Percentiles rank a stretch among this genome's conserved stretches.
These are phyloP conservation scores for Eilema griseolum DNA, from an alignment of 2,888 invertebrate genomes.

Conservation along the genomic window DNA sequence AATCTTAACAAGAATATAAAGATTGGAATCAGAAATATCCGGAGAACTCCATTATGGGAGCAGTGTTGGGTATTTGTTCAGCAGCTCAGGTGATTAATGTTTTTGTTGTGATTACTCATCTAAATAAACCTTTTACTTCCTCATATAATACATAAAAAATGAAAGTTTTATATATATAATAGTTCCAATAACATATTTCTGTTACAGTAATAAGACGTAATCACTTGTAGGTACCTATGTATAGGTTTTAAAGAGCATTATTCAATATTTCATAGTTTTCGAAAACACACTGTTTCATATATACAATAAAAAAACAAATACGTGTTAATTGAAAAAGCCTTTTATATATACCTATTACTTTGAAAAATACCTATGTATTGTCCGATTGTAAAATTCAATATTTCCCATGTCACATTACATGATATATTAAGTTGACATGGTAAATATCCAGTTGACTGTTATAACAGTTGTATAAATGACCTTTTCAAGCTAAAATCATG, in stretches of 20 bases:
- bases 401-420: no score
- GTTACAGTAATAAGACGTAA: neutral
- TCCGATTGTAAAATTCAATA: no score
- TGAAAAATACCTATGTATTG: neutral
- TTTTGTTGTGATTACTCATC: slow-evolving; percentile 20
- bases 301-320: no score
- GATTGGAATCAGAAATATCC: neutral
- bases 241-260: neutral
- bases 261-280: neutral
- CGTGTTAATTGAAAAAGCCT: no score
- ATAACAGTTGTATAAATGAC: no score
- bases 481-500: no score
- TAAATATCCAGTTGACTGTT: no score
- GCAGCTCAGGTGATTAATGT: slow-evolving; percentile 86
- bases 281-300: no score
- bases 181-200: neutral
- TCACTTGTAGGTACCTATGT: neutral
- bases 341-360: neutral
- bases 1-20: neutral
- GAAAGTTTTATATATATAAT: neutral
- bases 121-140: neutral
- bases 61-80: slow-evolving; percentile 88
- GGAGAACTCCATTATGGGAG: slow-evolving; percentile 82
- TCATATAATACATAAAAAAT: neutral
- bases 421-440: no score